Evolutionary conservation across 92 coral and sea anemone genomes (phyloP).

Genomic region (Umimayanthus chanpuru): DNA sequence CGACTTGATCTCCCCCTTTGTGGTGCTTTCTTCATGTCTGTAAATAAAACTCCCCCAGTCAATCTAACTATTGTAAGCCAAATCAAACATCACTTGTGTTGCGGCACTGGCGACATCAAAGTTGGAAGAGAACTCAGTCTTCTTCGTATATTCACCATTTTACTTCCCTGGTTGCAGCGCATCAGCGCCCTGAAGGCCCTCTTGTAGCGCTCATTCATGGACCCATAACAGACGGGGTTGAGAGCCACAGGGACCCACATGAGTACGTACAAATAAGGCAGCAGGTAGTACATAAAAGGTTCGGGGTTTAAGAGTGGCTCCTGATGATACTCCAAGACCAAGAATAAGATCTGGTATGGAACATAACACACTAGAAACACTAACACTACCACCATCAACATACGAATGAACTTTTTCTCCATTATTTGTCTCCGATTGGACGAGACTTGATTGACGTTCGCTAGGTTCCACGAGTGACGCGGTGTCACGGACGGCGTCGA

Average conservation of each 20-base stretch:
- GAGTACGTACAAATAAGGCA: slow-evolving; percentile 59
- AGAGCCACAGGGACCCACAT: slow-evolving; percentile 80
- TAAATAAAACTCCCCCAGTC: too few species aligned
- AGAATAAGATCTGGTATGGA: slow-evolving; percentile 69
- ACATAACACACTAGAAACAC: slow-evolving; percentile 74
- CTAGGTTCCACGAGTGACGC: slow-evolving; percentile 62
- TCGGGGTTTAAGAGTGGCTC: not conserved
- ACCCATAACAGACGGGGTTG: slow-evolving; percentile 82
- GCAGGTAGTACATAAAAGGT: slow-evolving; percentile 23
- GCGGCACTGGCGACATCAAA: not conserved
- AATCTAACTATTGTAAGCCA: not conserved
- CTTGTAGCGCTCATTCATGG: slow-evolving; percentile 78
- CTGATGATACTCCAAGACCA: slow-evolving; percentile 49
- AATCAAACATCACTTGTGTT: not conserved
- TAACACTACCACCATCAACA: slow-evolving; percentile 72
- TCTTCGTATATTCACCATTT: not conserved
- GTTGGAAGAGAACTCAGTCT: slow-evolving; percentile 23
- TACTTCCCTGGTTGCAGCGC: not conserved
- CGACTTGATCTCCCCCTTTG: too few species aligned
- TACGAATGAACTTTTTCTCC: slow-evolving; percentile 74
- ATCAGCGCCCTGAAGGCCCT: slow-evolving; percentile 60
- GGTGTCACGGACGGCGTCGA: slow-evolving; percentile 69
- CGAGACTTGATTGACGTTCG: slow-evolving; percentile 62
- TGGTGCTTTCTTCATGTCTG: not conserved
- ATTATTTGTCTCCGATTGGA: slow-evolving; percentile 59